Evolutionary conservation across 2,113 vertebrate species (phyloP).

Genomic region (Hystrix brachyura): DNA sequence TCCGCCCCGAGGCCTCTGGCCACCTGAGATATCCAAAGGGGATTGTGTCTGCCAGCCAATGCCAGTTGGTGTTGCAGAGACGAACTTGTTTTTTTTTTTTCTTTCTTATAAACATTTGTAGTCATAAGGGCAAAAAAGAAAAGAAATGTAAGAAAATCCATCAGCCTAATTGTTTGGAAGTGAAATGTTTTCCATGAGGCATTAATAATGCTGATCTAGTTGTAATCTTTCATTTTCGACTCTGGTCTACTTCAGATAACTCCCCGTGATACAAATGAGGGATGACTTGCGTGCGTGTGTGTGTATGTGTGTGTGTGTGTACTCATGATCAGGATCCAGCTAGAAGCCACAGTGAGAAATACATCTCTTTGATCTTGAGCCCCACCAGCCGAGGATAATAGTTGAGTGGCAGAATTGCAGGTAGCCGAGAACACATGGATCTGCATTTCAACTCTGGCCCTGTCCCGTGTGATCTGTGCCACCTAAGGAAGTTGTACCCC

Average conservation of each 20-base stretch:
- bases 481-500: not conserved
- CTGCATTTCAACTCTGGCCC: not conserved
- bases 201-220: slow-evolving; percentile 21
- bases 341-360: not conserved
- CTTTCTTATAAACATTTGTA: slow-evolving; percentile 56
- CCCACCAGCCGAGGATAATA: not conserved
- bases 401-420: not conserved
- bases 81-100: not conserved
- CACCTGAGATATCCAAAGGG: not conserved
- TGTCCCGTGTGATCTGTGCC: not conserved
- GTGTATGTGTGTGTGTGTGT: not conserved
- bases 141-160: slow-evolving; percentile 62
- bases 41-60: not conserved
- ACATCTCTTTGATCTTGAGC: not conserved
- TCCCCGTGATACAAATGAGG: not conserved
- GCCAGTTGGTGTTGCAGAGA: not conserved
- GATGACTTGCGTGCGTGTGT: not conserved
- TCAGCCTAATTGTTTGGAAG: slow-evolving; percentile 63
- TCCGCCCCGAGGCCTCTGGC: not conserved
- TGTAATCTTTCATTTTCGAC: slow-evolving; percentile 28
- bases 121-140: not conserved
- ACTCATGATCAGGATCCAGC: not conserved
- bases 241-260: not conserved
- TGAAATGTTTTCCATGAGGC: slow-evolving; percentile 10
- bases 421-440: not conserved